phyloP scores from a whole-genome alignment of 1,140 invertebrate genomes.

The Laupala kohalensis region DNA sequence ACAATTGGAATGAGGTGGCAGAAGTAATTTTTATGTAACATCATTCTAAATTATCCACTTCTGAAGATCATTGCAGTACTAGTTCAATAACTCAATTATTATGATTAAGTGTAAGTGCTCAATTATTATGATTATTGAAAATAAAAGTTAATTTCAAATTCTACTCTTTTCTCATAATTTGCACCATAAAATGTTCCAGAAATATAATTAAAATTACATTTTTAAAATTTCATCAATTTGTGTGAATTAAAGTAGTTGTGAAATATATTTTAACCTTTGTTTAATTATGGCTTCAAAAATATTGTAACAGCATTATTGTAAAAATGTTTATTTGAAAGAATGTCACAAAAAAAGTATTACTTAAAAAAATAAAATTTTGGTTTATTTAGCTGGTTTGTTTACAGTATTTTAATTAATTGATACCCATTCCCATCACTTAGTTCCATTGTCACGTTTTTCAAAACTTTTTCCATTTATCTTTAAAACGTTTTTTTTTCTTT shows the following conservation, averaged over 20 bases:
- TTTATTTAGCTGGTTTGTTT: neutral
- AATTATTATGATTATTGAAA: neutral
- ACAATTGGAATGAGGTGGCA: neutral
- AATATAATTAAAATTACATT: no score
- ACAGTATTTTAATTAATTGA: neutral
- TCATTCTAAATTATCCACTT: neutral
- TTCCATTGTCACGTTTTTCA: no score
- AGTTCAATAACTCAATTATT: no score
- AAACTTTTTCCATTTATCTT: no score
- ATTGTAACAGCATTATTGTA: neutral
- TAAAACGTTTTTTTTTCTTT: no score
- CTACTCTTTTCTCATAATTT: neutral
- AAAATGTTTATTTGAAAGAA: neutral
- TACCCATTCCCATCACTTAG: neutral
- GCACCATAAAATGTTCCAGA: no score
- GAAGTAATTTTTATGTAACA: neutral
- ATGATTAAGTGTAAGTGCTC: neutral
- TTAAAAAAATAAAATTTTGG: neutral
- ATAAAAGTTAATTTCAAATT: neutral
- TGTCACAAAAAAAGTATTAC: neutral
- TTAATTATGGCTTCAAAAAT: neutral
- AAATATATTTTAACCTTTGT: neutral
- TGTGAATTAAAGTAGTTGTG: no score
- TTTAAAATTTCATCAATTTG: no score
- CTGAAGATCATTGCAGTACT: neutral